Evolutionary conservation across 2,888 invertebrate genomes (phyloP), one percentile per base, ranked within the genome.

Genomic region (Ferrisia virgata): DNA sequence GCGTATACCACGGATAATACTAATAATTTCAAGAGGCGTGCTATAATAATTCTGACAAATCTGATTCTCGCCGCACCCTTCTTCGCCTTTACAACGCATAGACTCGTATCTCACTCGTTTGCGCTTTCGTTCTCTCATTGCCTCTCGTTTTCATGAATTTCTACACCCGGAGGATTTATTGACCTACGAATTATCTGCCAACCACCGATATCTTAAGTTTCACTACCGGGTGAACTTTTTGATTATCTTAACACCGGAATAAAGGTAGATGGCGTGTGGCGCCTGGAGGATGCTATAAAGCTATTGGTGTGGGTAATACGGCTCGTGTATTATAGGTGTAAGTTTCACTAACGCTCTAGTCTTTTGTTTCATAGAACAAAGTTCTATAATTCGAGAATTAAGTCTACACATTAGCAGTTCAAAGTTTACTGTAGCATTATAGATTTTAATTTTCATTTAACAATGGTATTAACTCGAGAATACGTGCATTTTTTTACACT

Each of bases 361-460:
- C n/a, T 36, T 36, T 43, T 43, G 43, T 43, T 58, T 58, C 25
- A 25, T 58, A 13, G 13, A 28, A 28, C 31, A 64, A 28, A 64
- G 64, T 64, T 64, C 64, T 28, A n/a, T n/a, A 64, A 64, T 31
- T 28, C 28, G 15, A 28, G 64, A 64, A 28, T 64, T 64, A 64
- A 64, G 64, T 64, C 64, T 64, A 64, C 64, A 28, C 64, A 28
- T 28, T 28, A 53, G n/a, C 11, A 64, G 64, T 28, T 28, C 28
- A 28, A 64, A 64, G 64, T 64, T 64, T 64, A 64, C 64, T 28
- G 64, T 64, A 28, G 64, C 64, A 28, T 64, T 64, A 64, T 64
- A 64, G 64, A 64, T 64, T 64, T 64, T 64, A 64, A 64, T 64
- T 64, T 64, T 64, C 64, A 9, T 64, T 64, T 6, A 64, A 64